Conservation (phyloP, 2,888 invertebrate genomes). For the Dryocosmus kuriphilus region DNA sequence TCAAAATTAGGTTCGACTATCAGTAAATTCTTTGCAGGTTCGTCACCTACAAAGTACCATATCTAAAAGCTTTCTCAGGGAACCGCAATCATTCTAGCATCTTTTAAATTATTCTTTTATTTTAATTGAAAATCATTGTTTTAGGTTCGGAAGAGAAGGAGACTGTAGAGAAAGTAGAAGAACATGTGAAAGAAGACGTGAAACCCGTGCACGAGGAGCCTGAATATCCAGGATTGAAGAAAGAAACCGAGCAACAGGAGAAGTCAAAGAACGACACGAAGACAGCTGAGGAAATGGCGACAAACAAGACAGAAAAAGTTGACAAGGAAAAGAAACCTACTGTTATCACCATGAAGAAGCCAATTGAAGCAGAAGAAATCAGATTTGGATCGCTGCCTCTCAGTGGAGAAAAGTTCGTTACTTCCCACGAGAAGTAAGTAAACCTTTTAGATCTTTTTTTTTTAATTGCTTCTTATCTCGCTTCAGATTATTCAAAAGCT, state of each 20-base stretch:
- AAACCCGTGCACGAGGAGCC: slow-evolving; percentile 79
- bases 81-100: too few species aligned
- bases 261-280: slow-evolving; percentile 57
- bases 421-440: slow-evolving; percentile 79
- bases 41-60: slow-evolving; percentile 59
- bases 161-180: slow-evolving; percentile 76
- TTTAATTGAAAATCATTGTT: slow-evolving; percentile 41
- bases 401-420: slow-evolving; percentile 82
- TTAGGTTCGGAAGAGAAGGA: slow-evolving; percentile 79
- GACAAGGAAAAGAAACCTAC: slow-evolving; percentile 85
- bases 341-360: slow-evolving; percentile 86
- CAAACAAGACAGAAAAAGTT: slow-evolving; percentile 70
- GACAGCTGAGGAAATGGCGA: slow-evolving; percentile 79
- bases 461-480: not conserved
- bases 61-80: not conserved
- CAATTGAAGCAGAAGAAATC: slow-evolving; percentile 83
- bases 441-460: slow-evolving; percentile 3
- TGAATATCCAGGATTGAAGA: slow-evolving; percentile 64
- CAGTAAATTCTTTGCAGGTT: slow-evolving; percentile 91
- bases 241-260: slow-evolving; percentile 67
- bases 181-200: slow-evolving; percentile 70
- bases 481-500: not conserved
- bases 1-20: slow-evolving; percentile 96
- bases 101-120: slow-evolving; percentile 10
- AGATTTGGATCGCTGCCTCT: slow-evolving; percentile 84